Evolutionary conservation across 2,888 invertebrate species (phyloP), one percentile per base, ranked within the genome.

Genomic region (Agrilus cyanescens): DNA sequence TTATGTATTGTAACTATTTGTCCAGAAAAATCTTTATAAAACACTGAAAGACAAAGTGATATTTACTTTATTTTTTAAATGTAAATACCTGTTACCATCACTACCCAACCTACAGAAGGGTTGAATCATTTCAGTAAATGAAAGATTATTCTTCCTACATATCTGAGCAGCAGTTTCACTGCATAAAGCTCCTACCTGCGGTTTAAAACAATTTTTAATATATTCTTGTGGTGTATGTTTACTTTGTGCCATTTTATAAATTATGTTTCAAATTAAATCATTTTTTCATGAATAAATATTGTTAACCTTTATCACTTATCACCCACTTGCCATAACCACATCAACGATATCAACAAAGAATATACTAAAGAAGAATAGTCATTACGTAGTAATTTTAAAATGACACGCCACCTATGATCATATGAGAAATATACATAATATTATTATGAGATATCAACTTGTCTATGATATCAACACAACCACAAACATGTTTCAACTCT

Each of bases 101-200:
- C 76, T 74, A 52, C 75, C 78, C 59, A 85, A 62, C 62, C 77
- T 74, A 63, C 84, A 80, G 65, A 95, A 96, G 0, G 95, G 95
- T 62, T 91, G 90, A 41, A 95, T 68, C 48, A 96, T 67, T 69
- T 95, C 91, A 41, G 85, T 81, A 61, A 95, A 90, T 30, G 84
- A 80, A 47, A 96, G 72, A 69, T 93, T 90, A 67, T 94, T 95
- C 62, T 90, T 91, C 53, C 82, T 80, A 58, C 93, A 89, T 43
- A 85, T 71, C 57, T 79, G 76, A 57, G 93, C 89, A 10, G 89
- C 94, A 63, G 80, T 76, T 33, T 79, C 71, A 58, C 89, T 90
- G 59, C 84, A 82, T 52, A 93, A 70, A 16, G 89, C 85, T 38
- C 90, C 93, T 50, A 95, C 76, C 64, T 86, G 77, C 1, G 95